Evolutionary conservation across 2,113 vertebrate species (phyloP), one percentile per base, ranked within the genome.

Genomic region (Leucosticte australis): DNA sequence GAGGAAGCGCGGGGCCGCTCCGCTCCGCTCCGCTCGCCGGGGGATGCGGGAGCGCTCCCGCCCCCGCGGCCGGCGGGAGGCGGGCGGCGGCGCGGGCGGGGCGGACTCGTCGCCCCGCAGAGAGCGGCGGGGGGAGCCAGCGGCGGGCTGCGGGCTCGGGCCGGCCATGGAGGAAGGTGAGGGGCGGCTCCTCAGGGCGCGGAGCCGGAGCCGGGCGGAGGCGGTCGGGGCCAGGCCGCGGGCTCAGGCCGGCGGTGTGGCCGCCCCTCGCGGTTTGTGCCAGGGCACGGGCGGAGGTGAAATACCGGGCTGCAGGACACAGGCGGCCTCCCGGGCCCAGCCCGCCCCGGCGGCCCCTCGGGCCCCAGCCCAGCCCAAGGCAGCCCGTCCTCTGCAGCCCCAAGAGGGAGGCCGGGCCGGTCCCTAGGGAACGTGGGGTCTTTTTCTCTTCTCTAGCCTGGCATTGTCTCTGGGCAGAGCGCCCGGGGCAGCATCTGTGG

Each of bases 101-200:
- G 37, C 44, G 39, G 71, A 11, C 26, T 60, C 64, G 33, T 56
- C 70, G 52, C 57, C 55, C 42, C 30, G 46, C 55, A 35, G 47
- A 56, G 44, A 52, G 41, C 60, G 50, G 89, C 46, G 31, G 21
- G 42, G 37, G 60, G 44, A 9, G 15, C 27, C 18, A 8, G 60
- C 7, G n/a, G 75, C 7, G 76, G 62, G 74, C 20, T 22, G 87
- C 39, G 33, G 60, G 57, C 42, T 27, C 47, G 13, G 59, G 55
- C 84, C 47, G 82, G 92, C 46, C 33, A 95, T 95, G 94, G 94
- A 94, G 63, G 88, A 86, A 94, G 95, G 95, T 95, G 92, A 95
- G 95, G 46, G 50, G 71, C 44, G 53, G 83, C 47, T 55, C 28
- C 68, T 59, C 52, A 8, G 73, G 82, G 52, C 28, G 68, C 18